A percentile compares a stretch with the other conserved stretches of the same genome.
These are phyloP conservation scores for Ctena decussata DNA, from an alignment of 2,888 invertebrate species.

Conservation along the genomic window DNA sequence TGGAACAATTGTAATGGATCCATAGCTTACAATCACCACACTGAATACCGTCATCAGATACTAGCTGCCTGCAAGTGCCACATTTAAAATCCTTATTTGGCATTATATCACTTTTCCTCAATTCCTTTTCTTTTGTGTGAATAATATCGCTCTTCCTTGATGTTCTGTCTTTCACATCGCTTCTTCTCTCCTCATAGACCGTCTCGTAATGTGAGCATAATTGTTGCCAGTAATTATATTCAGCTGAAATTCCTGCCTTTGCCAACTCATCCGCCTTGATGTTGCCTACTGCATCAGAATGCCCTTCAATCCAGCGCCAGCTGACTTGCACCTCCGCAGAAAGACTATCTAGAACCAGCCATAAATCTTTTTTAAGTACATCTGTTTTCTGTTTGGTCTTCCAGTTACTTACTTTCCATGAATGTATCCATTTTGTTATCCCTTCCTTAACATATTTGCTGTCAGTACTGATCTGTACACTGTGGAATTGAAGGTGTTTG, in stretches of 20 bases:
- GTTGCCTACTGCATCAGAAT: background rate
- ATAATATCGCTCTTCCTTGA: background rate
- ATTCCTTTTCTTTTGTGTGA: background rate
- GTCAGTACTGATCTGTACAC: background rate
- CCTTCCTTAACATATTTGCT: background rate
- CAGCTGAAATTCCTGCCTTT: background rate
- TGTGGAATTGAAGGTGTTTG: background rate
- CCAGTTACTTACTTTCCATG: background rate
- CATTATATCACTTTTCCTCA: background rate
- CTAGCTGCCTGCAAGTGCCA: background rate
- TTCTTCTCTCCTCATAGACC: no score
- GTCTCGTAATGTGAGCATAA: background rate
- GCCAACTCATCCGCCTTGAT: background rate
- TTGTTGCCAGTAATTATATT: background rate
- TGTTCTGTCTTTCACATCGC: background rate
- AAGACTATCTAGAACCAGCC: background rate
- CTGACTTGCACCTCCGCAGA: background rate
- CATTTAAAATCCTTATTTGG: background rate
- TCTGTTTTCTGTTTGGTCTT: background rate
- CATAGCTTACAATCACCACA: background rate
- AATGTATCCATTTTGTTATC: background rate
- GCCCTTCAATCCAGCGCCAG: background rate
- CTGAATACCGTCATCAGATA: background rate
- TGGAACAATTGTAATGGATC: background rate
- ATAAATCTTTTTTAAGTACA: background rate